Percentiles rank a stretch among this genome's conserved stretches.
Conservation (phyloP, 2,888 invertebrate species). For the Nomada ruficornis region DNA sequence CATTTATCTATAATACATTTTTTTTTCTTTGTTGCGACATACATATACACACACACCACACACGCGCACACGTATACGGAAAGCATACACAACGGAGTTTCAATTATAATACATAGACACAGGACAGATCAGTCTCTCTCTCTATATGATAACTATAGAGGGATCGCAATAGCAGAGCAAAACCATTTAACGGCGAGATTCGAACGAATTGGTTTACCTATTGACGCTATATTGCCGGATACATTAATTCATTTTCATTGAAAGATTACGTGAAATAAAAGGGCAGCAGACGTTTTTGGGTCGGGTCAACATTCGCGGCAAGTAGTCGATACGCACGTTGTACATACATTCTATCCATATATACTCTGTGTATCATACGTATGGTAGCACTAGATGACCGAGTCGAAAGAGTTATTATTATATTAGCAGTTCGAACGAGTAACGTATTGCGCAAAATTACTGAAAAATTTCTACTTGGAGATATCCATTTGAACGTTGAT, state of each 20-base stretch:
- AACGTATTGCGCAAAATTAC: neutral
- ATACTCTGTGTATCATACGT: slow-evolving; percentile 15
- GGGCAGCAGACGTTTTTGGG: slow-evolving; percentile 27
- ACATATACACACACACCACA: neutral
- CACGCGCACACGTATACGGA: neutral
- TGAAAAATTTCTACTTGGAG: neutral
- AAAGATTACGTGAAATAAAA: neutral
- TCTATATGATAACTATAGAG: neutral
- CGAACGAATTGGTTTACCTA: slow-evolving; percentile 18
- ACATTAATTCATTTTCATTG: slow-evolving; percentile 14
- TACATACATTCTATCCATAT: slow-evolving; percentile 46
- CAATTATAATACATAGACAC: neutral
- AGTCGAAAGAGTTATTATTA: slow-evolving; percentile 29
- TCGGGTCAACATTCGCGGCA: slow-evolving; percentile 47
- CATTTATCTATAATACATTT: slow-evolving; percentile 11
- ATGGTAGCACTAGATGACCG: slow-evolving; percentile 14
- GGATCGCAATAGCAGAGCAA: neutral
- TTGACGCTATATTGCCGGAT: neutral
- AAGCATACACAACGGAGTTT: neutral
- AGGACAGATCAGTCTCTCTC: neutral
- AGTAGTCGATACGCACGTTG: slow-evolving; percentile 51
- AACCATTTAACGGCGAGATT: slow-evolving; percentile 18
- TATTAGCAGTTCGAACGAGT: neutral
- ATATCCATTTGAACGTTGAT: neutral
- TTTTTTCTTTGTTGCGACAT: slow-evolving; percentile 10